Evolutionary conservation across 1,140 invertebrate species (phyloP).

Genomic region (Episyrphus balteatus): DNA sequence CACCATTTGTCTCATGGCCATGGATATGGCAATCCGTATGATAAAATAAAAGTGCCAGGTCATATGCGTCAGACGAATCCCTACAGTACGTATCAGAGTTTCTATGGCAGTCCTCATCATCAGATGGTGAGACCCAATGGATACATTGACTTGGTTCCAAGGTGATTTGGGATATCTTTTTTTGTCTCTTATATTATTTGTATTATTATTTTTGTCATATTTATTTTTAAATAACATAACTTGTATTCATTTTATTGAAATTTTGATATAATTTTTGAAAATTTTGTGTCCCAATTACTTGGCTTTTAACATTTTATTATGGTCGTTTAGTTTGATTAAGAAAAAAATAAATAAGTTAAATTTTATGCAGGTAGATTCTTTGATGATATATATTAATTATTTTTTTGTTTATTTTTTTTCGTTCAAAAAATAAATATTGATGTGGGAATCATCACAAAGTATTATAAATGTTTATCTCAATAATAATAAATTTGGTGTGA

Average conservation of each 20-base stretch:
- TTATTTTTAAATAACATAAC: too few relatives aligned
- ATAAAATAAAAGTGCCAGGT: conserved; percentile 29
- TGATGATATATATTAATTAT: neutral
- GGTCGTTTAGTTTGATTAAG: neutral
- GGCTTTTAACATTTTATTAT: neutral
- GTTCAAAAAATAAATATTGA: too few relatives aligned
- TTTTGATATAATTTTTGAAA: too few relatives aligned
- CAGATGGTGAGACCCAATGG: conserved; percentile 34
- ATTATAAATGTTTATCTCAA: neutral
- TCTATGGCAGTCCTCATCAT: conserved; percentile 27
- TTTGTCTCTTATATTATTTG: too few relatives aligned
- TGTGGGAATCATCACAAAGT: too few relatives aligned
- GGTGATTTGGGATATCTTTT: conserved; percentile 7
- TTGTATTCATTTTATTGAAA: too few relatives aligned
- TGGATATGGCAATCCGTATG: conserved; percentile 29
- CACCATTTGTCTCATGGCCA: conserved; percentile 21
- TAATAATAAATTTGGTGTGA: neutral
- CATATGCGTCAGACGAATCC: conserved; percentile 20
- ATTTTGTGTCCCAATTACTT: neutral
- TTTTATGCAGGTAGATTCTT: neutral
- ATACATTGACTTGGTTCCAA: conserved; percentile 33
- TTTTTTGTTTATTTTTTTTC: too few relatives aligned
- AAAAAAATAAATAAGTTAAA: neutral
- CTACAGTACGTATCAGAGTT: conserved; percentile 29
- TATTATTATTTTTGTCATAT: too few relatives aligned